Evolutionary conservation across 1,140 invertebrate genomes (phyloP), one percentile per base, ranked within the genome.

Genomic region (Pseudomyrmex concolor): DNA sequence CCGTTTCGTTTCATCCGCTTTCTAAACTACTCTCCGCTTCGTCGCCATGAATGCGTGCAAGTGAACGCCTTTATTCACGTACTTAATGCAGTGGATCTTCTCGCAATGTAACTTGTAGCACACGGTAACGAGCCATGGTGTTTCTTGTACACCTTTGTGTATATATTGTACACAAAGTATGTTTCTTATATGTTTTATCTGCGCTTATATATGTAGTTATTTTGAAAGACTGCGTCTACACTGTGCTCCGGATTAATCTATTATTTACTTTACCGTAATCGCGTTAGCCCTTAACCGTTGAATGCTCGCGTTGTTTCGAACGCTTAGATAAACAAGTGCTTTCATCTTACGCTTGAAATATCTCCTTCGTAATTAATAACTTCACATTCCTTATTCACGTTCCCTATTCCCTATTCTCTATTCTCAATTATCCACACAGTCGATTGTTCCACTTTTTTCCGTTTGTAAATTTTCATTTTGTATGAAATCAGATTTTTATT

Each of bases 21-120:
- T 93, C 92, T 92, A 93, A 93, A 93, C 91, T 90, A 89, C 90
- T 92, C 87, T 91, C 86, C 64, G 81, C 87, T 89, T 92, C 87
- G 86, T 88, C 86, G 7, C 34, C 34, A 5, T 34, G 5, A 34
- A 34, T 34, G 84, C 83, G 86, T 89, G 82, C 86, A 80, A 84
- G 81, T 68, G 85, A 86, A 89, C 83, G 85, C 64, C 25, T 34
- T 74, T 85, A 85, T 89, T 84, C 81, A 78, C 88, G 85, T 89
- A n/a, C n/a, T n/a, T n/a, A 89, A 89, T 86, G 77, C 73, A 19
- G 59, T 19, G 57, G 70, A 78, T 89, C 88, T 88, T 88, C 88
- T 76, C 81, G 76, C 81, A 68, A 59, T 72, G 77, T 83, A 88
- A 88, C 73, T 34, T 5, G 34, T 34, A 34, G 5, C 73, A 55